Conservation (phyloP, 2,113 vertebrate species). For the Ivindomyrus marchei region DNA sequence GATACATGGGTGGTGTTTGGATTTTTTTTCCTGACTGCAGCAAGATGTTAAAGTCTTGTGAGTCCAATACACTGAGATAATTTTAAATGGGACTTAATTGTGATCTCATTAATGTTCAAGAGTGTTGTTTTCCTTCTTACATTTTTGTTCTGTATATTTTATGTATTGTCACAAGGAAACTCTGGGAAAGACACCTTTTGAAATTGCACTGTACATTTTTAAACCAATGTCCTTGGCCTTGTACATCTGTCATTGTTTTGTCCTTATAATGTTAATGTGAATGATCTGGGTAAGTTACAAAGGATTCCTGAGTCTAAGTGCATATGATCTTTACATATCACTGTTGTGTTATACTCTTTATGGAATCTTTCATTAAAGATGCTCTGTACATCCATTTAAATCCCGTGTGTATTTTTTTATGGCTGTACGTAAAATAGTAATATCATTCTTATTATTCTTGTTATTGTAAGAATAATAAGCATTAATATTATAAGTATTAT, state of each 20-base stretch:
- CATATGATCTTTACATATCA: slow-evolving; percentile 24
- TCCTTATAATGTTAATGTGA: slow-evolving; percentile 4
- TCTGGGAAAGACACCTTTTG: background rate
- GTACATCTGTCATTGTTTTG: background rate
- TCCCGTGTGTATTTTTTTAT: slow-evolving; percentile 8
- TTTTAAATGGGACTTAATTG: background rate
- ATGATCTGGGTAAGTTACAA: background rate
- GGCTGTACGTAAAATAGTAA: background rate
- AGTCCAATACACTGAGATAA: background rate
- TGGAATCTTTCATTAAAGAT: slow-evolving; percentile 57
- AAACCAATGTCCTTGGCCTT: background rate
- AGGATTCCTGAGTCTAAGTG: slow-evolving; percentile 21
- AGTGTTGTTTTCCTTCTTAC: background rate
- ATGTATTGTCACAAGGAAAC: background rate
- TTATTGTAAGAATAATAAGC: background rate
- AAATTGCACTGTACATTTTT: background rate
- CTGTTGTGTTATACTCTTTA: slow-evolving; percentile 49
- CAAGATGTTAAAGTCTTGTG: background rate
- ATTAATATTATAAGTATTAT: background rate
- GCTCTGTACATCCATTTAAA: slow-evolving; percentile 16
- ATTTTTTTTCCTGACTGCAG: background rate
- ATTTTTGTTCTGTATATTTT: background rate
- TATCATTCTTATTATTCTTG: background rate
- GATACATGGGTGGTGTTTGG: background rate
- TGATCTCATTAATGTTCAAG: background rate